Conservation (phyloP, 53 echinoderm and acorn worm species). For the Glandiceps talaboti region DNA sequence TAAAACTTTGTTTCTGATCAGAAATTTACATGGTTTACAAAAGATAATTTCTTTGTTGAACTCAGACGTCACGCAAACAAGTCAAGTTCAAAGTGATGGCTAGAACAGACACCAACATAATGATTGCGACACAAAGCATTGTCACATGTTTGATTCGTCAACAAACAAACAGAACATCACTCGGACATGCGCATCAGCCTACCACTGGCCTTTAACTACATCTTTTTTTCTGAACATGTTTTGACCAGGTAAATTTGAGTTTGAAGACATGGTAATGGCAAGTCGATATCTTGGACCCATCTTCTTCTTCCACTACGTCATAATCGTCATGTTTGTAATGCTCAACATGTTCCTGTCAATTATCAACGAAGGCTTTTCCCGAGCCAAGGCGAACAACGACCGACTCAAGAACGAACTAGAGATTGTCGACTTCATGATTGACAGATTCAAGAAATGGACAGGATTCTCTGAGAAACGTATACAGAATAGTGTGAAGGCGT, state of each 20-base stretch:
- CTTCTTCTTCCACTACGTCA: slow-evolving; percentile 81
- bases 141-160: not conserved
- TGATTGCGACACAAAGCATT: too few relatives aligned
- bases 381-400: slow-evolving; percentile 24
- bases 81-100: too few relatives aligned
- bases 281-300: slow-evolving; percentile 57
- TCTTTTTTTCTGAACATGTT: not conserved
- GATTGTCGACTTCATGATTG: slow-evolving; percentile 95
- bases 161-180: not conserved
- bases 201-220: not conserved
- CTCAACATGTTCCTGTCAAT: slow-evolving; percentile 97
- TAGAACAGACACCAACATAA: too few relatives aligned
- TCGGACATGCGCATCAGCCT: not conserved
- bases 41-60: too few relatives aligned
- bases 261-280: slow-evolving; percentile 40
- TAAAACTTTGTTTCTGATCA: too few relatives aligned
- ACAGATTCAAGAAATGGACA: slow-evolving; percentile 66
- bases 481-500: slow-evolving; percentile 2
- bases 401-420: slow-evolving; percentile 61
- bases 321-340: slow-evolving; percentile 73
- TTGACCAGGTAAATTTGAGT: slow-evolving; percentile 66
- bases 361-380: slow-evolving; percentile 71
- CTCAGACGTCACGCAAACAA: too few relatives aligned
- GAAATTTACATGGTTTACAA: too few relatives aligned
- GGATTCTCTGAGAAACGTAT: slow-evolving; percentile 46